Percentiles rank a stretch among this genome's conserved stretches.
These are phyloP conservation scores for Nomada goodeniana DNA, from an alignment of 2,888 invertebrate species.

Conservation along the genomic window DNA sequence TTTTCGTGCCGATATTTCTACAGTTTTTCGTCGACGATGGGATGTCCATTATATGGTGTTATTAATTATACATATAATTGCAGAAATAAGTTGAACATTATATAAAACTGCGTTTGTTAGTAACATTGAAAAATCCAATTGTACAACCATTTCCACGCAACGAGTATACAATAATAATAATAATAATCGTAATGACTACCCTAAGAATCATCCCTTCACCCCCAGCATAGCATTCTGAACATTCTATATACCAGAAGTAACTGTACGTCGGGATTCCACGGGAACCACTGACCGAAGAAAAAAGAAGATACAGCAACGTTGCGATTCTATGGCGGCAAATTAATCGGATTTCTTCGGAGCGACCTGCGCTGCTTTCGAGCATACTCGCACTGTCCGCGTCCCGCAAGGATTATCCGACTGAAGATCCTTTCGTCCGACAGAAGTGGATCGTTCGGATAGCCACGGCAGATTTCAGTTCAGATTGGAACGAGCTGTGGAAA, in stretches of 20 bases:
- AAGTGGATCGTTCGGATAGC: constrained; percentile 13
- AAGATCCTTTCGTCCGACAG: constrained; percentile 50
- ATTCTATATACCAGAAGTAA: too few relatives aligned
- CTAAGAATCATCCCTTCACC: too few relatives aligned
- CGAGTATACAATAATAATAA: too few relatives aligned
- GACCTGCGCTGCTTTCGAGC: constrained; percentile 51
- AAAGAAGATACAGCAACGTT: constrained; percentile 9
- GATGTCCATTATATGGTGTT: too few relatives aligned
- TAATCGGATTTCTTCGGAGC: constrained; percentile 48
- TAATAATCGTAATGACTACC: too few relatives aligned
- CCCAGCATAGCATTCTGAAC: too few relatives aligned
- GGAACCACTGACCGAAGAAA: not conserved
- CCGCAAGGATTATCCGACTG: constrained; percentile 64
- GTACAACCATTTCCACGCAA: too few relatives aligned
- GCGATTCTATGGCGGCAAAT: constrained; percentile 31
- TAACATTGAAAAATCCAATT: too few relatives aligned
- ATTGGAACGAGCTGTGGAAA: constrained; percentile 21
- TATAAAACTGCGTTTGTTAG: too few relatives aligned
- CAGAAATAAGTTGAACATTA: too few relatives aligned
- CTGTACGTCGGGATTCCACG: not conserved
- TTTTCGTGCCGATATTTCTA: not conserved
- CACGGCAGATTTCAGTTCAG: constrained; percentile 19
- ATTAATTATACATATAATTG: too few relatives aligned
- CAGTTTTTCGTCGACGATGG: not conserved
- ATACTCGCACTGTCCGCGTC: constrained; percentile 58